phyloP scores from a whole-genome alignment of 1,140 invertebrate genomes.

The Monomorium pharaonis region DNA sequence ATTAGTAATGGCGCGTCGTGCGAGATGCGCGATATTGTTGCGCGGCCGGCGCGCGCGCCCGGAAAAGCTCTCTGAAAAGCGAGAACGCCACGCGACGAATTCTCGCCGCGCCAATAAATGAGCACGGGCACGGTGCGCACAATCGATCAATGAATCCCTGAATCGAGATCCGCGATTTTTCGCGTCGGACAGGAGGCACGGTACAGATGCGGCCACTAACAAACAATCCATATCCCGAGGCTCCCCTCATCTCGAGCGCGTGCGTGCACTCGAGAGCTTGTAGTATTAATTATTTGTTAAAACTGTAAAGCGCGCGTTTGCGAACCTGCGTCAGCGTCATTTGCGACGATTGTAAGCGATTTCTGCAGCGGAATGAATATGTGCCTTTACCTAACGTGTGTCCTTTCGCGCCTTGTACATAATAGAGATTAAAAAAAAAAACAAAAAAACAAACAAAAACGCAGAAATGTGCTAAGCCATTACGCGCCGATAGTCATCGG shows the following conservation, averaged over 20 bases:
- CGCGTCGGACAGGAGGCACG: background rate
- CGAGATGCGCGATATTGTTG: conserved; percentile 55
- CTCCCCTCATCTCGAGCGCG: background rate
- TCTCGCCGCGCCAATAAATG: conserved; percentile 12
- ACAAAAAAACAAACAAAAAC: too few relatives aligned
- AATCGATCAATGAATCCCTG: background rate
- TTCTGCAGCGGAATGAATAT: conserved; percentile 4
- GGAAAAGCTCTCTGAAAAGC: conserved; percentile 33
- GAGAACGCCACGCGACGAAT: conserved; percentile 50
- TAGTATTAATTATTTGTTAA: background rate
- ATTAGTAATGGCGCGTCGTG: conserved; percentile 63
- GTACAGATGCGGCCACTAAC: background rate
- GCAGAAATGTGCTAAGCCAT: background rate
- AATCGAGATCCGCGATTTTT: conserved; percentile 12
- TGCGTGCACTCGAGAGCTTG: background rate
- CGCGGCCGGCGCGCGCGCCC: conserved; percentile 8
- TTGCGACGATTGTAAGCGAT: conserved; percentile 9
- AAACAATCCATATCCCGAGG: background rate
- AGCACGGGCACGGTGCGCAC: background rate
- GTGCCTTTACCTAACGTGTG: conserved; percentile 42
- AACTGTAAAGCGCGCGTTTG: background rate
- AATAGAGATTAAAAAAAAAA: too few relatives aligned
- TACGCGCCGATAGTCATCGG: background rate
- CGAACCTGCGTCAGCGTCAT: background rate
- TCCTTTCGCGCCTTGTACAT: conserved; percentile 30